Evolutionary conservation across 2,113 vertebrate genomes (phyloP).

Genomic region (Podocnemis expansa): DNA sequence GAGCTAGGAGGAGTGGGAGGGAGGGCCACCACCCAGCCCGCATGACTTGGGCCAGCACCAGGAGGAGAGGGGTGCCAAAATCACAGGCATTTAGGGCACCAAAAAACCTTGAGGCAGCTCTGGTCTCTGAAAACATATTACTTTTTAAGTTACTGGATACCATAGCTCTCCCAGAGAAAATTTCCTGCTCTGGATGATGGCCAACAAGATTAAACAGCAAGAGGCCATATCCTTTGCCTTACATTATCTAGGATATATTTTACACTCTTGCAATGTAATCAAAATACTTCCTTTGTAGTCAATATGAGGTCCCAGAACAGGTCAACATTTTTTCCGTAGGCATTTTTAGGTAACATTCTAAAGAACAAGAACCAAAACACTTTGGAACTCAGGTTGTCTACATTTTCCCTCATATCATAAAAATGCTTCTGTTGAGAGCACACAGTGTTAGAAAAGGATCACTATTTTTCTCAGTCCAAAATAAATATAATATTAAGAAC

Average conservation of each 20-base stretch:
- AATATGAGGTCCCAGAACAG: conserved; percentile 47
- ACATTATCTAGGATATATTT: conserved; percentile 69
- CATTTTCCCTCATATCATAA: conserved; percentile 30
- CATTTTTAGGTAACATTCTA: conserved; percentile 59
- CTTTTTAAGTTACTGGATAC: conserved; percentile 68
- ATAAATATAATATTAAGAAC: not conserved
- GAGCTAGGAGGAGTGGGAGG: too few relatives aligned
- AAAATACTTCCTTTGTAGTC: conserved; percentile 64
- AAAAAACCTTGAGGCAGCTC: too few relatives aligned
- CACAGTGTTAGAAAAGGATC: conserved; percentile 30
- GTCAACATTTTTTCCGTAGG: conserved; percentile 46
- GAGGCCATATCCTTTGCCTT: conserved; percentile 66
- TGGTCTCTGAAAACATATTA: conserved; percentile 66
- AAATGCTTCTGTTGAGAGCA: not conserved
- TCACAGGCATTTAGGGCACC: too few relatives aligned
- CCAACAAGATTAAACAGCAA: conserved; percentile 72
- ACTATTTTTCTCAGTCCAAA: conserved; percentile 41
- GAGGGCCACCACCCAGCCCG: too few relatives aligned
- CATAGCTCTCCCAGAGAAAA: conserved; percentile 63
- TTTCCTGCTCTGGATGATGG: conserved; percentile 73
- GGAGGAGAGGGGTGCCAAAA: too few relatives aligned
- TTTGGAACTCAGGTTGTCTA: conserved; percentile 25
- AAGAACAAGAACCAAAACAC: not conserved
- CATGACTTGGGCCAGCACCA: too few relatives aligned
- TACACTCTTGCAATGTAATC: conserved; percentile 68